Evolutionary conservation across 2,888 invertebrate species (phyloP), one percentile per base, ranked within the genome.

Genomic region (Timandra comae): DNA sequence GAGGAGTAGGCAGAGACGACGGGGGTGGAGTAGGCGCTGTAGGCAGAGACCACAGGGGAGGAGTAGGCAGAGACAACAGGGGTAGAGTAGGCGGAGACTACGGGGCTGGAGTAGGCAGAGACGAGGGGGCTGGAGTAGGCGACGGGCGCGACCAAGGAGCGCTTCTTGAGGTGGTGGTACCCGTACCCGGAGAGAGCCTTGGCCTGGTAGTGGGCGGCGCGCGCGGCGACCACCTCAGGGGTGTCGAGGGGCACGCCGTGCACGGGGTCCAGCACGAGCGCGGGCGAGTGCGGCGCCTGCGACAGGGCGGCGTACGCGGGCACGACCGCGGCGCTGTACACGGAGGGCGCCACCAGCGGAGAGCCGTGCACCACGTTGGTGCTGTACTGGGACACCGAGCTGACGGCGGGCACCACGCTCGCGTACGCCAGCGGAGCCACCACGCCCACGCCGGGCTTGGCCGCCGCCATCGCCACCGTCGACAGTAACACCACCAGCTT

Each of bases 401-500:
- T 58, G 33, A 54, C 45, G 19, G 58, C 70, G 7, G 76, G 75
- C 11, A 66, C 61, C 25, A 73, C 67, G 41, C 69, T 51, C 39
- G 61, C 57, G 63, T 78, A 80, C 1, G 66, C 63, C 54, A 70
- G 5, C 1, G 76, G 76, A 10, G 61, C 56, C 16, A 16, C 16
- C 16, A 16, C 16, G 16, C 16, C 6, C 1, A 76, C 76, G 27
- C 66, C 36, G 7, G 86, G 86, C 64, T 79, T 86, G 64, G 90
- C 90, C 45, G 77, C 87, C 46, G 84, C 89, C 64, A 90, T 54
- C 58, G 88, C 87, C 62, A 88, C 67, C 42, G 88, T 72, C 59
- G 88, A 88, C 66, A 87, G 87, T 84, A 90, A 88, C 74, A 88
- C 88, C 86, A 88, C 87, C 87, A 85, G 65, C 68, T 84, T 84